phyloP scores from a whole-genome alignment of 1,140 invertebrate genomes.

The Vollenhovia emeryi region DNA sequence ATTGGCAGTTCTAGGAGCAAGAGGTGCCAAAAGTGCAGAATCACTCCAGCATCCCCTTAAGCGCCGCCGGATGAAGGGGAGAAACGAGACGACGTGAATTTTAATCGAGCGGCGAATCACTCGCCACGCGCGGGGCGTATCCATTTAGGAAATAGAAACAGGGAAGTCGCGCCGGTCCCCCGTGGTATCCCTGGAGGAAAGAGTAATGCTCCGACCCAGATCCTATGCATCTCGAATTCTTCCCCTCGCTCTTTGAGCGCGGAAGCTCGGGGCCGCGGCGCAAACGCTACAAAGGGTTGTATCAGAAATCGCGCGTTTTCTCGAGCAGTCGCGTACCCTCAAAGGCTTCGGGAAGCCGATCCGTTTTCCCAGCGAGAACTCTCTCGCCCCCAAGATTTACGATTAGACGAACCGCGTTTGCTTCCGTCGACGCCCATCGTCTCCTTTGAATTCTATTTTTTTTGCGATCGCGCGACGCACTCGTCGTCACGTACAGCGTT shows the following conservation, averaged over 20 bases:
- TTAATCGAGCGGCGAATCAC: conserved; percentile 8
- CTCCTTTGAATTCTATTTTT: not conserved
- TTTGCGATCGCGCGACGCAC: not conserved
- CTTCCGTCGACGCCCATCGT: not conserved
- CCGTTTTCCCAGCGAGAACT: conserved; percentile 10
- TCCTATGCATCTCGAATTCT: conserved; percentile 33
- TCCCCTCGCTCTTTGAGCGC: conserved; percentile 3
- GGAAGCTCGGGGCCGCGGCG: not conserved
- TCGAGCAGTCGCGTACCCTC: not conserved
- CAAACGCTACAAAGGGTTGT: conserved; percentile 23
- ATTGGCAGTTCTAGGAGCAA: too few relatives aligned
- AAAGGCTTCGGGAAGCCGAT: conserved; percentile 21
- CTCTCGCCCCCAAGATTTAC: conserved; percentile 10
- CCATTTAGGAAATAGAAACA: conserved; percentile 17
- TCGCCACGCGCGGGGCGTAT: not conserved
- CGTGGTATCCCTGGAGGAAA: not conserved
- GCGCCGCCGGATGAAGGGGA: too few relatives aligned
- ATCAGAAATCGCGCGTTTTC: conserved; percentile 35
- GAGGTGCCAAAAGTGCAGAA: too few relatives aligned
- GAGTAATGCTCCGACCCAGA: conserved; percentile 17
- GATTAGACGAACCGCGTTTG: conserved; percentile 15
- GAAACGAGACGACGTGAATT: not conserved
- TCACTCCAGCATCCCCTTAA: too few relatives aligned
- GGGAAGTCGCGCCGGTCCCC: not conserved
- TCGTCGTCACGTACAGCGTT: not conserved